Evolutionary conservation across 2,113 vertebrate species (phyloP).

Genomic region (Toxotes jaculatrix): DNA sequence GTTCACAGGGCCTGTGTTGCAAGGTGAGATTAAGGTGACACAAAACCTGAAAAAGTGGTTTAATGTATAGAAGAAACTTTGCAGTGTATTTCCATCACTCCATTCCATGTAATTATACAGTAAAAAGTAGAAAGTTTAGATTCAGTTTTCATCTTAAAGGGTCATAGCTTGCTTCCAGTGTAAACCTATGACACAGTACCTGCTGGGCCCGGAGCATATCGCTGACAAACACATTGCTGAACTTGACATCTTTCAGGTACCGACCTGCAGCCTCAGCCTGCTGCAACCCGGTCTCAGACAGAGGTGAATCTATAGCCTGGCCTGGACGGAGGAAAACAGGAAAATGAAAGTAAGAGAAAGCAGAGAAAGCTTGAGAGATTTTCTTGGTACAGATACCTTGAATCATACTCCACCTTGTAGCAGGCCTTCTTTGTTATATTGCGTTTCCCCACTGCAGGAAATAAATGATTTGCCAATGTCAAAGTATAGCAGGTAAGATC

Average conservation of each 20-base stretch:
- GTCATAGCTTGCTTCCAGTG: background rate
- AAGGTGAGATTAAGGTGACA: background rate
- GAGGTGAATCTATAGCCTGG: constrained; percentile 89
- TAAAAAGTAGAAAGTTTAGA: background rate
- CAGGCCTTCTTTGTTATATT: constrained; percentile 92
- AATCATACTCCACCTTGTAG: constrained; percentile 88
- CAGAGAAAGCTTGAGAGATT: background rate
- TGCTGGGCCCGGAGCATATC: constrained; percentile 91
- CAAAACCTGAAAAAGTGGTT: background rate
- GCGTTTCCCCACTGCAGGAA: constrained; percentile 91
- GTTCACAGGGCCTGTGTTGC: background rate
- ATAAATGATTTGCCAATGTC: constrained; percentile 15
- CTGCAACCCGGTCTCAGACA: constrained; percentile 89
- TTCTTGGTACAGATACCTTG: background rate
- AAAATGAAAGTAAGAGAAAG: background rate
- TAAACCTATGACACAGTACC: constrained; percentile 67
- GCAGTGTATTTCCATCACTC: background rate
- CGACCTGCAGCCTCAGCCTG: constrained; percentile 90
- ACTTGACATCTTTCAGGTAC: constrained; percentile 88
- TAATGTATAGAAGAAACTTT: background rate
- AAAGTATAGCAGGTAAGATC: background rate
- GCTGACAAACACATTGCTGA: constrained; percentile 91
- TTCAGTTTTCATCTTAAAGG: background rate
- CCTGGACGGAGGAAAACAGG: constrained; percentile 76
- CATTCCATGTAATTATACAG: background rate